phyloP scores from a whole-genome alignment of 2,797 vertebrate genomes.

The Rhabdomys pumilio region DNA sequence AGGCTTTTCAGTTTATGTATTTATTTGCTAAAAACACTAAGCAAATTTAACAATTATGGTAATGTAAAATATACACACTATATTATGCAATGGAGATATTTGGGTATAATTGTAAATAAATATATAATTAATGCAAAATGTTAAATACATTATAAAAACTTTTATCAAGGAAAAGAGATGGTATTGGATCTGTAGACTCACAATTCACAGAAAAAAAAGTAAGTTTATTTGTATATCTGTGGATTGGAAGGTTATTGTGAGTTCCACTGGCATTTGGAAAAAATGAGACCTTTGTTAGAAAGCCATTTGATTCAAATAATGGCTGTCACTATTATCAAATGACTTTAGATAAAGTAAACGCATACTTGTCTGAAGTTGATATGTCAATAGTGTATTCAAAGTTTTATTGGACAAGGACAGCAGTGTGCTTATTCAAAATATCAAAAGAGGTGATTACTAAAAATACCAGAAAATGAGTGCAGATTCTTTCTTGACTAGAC shows the following conservation, averaged over 20 bases:
- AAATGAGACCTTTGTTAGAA: neutral
- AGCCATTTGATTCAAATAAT: neutral
- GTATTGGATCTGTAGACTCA: neutral
- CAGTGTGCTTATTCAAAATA: neutral
- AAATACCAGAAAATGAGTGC: neutral
- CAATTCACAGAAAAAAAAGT: constrained; percentile 5
- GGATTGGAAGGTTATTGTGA: neutral
- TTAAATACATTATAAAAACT: neutral
- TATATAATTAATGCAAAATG: neutral
- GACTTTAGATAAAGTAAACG: neutral
- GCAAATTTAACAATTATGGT: constrained; percentile 85
- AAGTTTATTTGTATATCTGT: neutral
- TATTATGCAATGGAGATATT: constrained; percentile 51
- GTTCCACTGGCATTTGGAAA: neutral
- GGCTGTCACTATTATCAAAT: neutral
- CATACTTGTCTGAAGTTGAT: neutral
- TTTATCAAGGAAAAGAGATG: neutral
- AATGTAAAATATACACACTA: constrained; percentile 82
- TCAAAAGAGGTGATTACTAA: neutral
- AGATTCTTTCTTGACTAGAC: neutral
- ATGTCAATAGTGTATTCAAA: neutral
- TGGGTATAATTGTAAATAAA: neutral
- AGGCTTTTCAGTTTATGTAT: constrained; percentile 81
- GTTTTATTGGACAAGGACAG: neutral
- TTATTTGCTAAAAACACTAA: constrained; percentile 85